phyloP scores from a whole-genome alignment of 2,888 invertebrate species.

The Isoperla grammatica region DNA sequence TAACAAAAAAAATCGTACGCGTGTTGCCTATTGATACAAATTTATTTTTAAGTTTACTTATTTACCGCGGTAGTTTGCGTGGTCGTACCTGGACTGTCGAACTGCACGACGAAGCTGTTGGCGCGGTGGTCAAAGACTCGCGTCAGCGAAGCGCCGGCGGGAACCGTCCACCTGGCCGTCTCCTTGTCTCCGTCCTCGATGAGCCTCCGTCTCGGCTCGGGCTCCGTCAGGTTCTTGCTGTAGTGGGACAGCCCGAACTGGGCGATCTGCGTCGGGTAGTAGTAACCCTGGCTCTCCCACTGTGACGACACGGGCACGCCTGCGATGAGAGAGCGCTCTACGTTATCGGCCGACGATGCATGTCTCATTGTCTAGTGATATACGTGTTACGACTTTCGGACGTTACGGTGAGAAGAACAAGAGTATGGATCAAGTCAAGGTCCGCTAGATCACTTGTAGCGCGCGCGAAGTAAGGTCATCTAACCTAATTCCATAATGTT shows the following conservation, averaged over 20 bases:
- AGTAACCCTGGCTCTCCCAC: conserved; percentile 94
- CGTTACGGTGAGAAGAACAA: too few species aligned
- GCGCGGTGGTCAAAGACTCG: conserved; percentile 55
- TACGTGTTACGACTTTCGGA: too few species aligned
- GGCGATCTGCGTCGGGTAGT: conserved; percentile 97
- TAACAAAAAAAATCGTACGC: too few species aligned
- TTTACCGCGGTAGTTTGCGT: too few species aligned
- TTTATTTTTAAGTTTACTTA: too few species aligned
- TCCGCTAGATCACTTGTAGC: too few species aligned
- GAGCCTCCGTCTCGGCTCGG: conserved; percentile 64
- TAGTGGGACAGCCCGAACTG: conserved; percentile 97
- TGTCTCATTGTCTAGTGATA: too few species aligned
- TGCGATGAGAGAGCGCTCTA: conserved; percentile 30
- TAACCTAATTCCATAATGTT: too few species aligned
- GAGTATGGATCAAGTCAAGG: too few species aligned
- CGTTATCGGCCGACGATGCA: neutral
- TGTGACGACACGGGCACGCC: conserved; percentile 90
- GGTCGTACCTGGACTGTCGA: conserved; percentile 54
- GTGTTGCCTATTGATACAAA: too few species aligned
- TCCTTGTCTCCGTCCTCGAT: conserved; percentile 71
- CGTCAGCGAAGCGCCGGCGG: conserved; percentile 60
- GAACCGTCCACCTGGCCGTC: conserved; percentile 65
- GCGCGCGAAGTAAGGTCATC: too few species aligned
- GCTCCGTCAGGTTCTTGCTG: conserved; percentile 87
- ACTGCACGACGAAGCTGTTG: conserved; percentile 62